Base-by-base conservation (phyloP, 2,113 vertebrate species). In the Condylura cristata region DNA sequence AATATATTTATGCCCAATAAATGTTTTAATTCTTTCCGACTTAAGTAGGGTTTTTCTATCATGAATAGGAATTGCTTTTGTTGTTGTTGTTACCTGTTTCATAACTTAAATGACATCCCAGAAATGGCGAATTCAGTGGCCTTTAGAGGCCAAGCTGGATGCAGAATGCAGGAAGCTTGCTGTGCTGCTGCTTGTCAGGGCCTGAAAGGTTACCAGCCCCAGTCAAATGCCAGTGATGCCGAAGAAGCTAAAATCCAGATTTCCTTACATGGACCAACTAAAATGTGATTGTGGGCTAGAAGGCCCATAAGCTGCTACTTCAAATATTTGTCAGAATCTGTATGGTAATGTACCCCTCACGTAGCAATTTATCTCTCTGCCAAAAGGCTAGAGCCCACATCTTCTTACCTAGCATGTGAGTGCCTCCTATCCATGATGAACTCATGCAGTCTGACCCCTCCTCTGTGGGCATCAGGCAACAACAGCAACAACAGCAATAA, bases 1-100 rank as follows among this genome's bases (percentile, higher is more conserved):
- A 99, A 99, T 99, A 99, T 99, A 99, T 99, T 99, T 99, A 99
- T 99, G 99, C 99, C 98, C 99, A 99, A 99, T 99, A 99, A 99
- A 99, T 99, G 99, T 99, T 99, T 99, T 99, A 99, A 99, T 99
- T 99, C 98, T 98, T 99, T 98, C 98, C 97, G 98, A 95, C 89
- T 95, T 92, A 80, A 92, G 92, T 93, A 89, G 79, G 91, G 51
- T 90, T 98, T 96, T 99, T 98, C 98, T 98, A 97, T 98, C 93
- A 95, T 95, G 44, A 91, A 75, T 87, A 97, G 51, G 91, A 56
- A 97, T 91, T 97, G 72, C 96, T 92, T 96, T 93, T 91, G 96
- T 86, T 89, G 89, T 76, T 84, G 89, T 76, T 84, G 72, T 11
- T 88, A 79, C 18, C 76, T 74, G 74, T 93, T 85, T 72, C 72